Evolutionary conservation across 1,140 invertebrate genomes (phyloP), one percentile per base, ranked within the genome.

Genomic region (Akabosia matsudoensis): DNA sequence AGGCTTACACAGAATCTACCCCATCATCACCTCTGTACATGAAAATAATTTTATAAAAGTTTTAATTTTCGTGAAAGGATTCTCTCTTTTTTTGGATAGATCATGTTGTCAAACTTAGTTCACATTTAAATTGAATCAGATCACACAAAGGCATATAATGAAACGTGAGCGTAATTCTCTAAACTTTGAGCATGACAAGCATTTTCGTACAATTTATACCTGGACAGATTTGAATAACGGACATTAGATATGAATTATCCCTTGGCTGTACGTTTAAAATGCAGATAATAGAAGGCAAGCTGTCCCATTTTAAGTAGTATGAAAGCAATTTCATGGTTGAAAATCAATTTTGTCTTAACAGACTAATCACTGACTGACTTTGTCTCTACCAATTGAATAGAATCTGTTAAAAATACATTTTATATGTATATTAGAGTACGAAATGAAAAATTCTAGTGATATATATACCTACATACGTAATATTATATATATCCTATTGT

Each of bases 81-180:
- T 61, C 13, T 22, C 7, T 61, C 24, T 22, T 61, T 10, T 7
- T 22, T 61, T 22, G n/a, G 13, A 30, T 10, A 22, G 61, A 67
- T 67, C 61, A 67, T 67, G 61, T 30, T 67, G 61, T 67, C 61
- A 67, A 31, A 30, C n/a, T 67, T 67, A 67, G 31, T 67, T 67
- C 61, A 67, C 13, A 28, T 67, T 67, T 67, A 67, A 67, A 67
- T 67, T 67, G 61, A 67, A 67, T 67, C 61, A 67, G 61, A 67
- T 67, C 61, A 67, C 61, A 61, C 7, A 61, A 61, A 16, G 37
- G 7, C 7, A 45, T 10, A 18, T 18, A 56, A 56, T 56, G n/a
- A 56, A 56, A n/a, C 13, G 54, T 16, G 54, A 16, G 10, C 14
- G 7, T 7, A 16, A 56, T 56, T 56, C 54, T 16, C 37, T 7